These are phyloP conservation scores for Hesperophylax magnus DNA, from an alignment of 1,140 invertebrate species.

Conservation along the genomic window DNA sequence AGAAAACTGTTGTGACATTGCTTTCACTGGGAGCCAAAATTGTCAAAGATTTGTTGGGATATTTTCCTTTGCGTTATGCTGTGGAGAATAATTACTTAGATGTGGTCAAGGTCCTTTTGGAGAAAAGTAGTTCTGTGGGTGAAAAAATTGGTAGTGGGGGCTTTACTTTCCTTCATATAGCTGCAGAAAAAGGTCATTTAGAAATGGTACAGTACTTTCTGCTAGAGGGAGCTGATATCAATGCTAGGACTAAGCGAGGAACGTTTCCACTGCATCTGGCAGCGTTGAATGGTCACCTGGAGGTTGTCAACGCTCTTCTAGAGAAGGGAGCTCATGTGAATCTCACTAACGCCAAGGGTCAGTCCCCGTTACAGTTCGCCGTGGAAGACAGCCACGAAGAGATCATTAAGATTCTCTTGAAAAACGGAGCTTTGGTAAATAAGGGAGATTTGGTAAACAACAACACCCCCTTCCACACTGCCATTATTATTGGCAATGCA, in stretches of 20 bases:
- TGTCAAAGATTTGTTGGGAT: neutral
- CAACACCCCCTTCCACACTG: neutral
- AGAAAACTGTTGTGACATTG: too few species aligned
- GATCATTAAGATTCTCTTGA: neutral
- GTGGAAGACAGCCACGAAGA: neutral
- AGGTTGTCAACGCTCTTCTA: neutral
- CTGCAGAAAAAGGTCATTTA: neutral
- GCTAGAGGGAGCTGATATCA: conserved; percentile 70
- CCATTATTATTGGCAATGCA: neutral
- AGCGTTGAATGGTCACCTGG: neutral
- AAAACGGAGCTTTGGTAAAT: neutral
- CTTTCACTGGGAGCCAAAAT: too few species aligned
- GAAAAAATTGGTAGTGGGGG: neutral
- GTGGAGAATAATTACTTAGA: neutral
- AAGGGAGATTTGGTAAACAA: too few species aligned
- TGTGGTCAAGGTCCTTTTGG: neutral
- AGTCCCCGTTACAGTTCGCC: neutral
- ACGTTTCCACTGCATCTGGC: neutral
- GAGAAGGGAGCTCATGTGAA: too few species aligned
- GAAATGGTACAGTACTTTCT: neutral
- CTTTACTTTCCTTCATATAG: neutral
- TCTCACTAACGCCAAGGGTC: neutral
- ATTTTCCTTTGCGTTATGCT: neutral
- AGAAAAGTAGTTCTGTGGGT: neutral
- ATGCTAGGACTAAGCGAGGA: neutral